Conservation (phyloP, 2,888 invertebrate species). For the Matsumyia berberina region DNA sequence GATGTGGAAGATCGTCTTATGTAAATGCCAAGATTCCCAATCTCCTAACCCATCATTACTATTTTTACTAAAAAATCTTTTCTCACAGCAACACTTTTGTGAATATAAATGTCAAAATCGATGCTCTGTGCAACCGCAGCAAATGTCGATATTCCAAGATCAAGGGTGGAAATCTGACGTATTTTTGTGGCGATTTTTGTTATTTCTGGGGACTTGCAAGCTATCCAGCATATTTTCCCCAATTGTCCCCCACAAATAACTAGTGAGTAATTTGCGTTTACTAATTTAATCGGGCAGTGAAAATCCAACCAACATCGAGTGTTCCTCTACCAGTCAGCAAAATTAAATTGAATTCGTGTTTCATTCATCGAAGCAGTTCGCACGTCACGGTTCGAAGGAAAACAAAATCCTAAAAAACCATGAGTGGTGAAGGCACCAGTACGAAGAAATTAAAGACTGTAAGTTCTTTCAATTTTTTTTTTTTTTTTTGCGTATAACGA, state of each 20-base stretch:
- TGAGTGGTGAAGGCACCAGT: conserved; percentile 64
- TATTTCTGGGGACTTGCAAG: conserved; percentile 24
- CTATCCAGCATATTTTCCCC: conserved; percentile 1
- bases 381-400: not conserved
- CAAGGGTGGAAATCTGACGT: conserved; percentile 37
- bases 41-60: too few species aligned
- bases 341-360: not conserved
- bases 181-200: not conserved
- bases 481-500: not conserved
- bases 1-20: too few species aligned
- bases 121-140: conserved; percentile 32
- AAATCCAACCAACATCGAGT: not conserved
- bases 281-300: not conserved
- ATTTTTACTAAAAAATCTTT: too few species aligned
- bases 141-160: conserved; percentile 4
- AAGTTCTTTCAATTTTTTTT: conserved; percentile 22
- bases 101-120: conserved; percentile 6
- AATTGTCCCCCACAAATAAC: not conserved
- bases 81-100: not conserved
- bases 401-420: conserved; percentile 22
- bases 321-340: not conserved
- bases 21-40: too few species aligned
- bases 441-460: conserved; percentile 70
- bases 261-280: not conserved
- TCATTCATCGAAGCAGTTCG: conserved; percentile 16